Percentiles rank a stretch among this genome's conserved stretches.
These are phyloP conservation scores for Julus scandinavius DNA, from an alignment of 2,888 invertebrate genomes.

Conservation along the genomic window DNA sequence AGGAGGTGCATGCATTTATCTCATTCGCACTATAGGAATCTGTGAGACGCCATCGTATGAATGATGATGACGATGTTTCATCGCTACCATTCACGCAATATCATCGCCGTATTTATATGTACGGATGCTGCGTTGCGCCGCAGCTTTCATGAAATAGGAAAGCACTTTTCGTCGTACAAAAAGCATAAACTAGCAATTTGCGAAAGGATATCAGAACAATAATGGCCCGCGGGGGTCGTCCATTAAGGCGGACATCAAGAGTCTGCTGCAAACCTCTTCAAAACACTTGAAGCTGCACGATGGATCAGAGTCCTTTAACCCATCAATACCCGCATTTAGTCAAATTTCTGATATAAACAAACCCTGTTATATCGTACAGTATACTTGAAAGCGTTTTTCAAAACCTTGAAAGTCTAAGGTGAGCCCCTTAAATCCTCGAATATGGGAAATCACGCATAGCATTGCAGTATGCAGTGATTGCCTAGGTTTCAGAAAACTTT, in stretches of 20 bases:
- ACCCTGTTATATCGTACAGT: no score
- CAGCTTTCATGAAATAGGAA: neutral
- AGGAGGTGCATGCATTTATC: neutral
- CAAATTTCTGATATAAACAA: no score
- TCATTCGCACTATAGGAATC: neutral
- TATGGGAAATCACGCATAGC: no score
- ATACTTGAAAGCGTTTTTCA: no score
- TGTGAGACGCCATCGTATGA: neutral
- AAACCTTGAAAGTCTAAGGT: no score
- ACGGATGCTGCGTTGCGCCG: neutral
- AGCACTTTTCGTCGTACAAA: neutral
- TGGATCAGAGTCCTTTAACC: no score
- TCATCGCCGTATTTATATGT: neutral
- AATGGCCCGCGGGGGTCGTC: neutral
- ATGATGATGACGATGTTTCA: neutral
- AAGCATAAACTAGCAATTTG: neutral
- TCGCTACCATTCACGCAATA: constrained; percentile 2
- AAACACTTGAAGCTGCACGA: no score
- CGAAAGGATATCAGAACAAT: neutral
- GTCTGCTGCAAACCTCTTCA: no score
- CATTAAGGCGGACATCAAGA: neutral
- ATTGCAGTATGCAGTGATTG: no score
- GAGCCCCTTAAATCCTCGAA: no score
- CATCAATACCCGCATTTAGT: no score
- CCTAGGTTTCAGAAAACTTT: no score